Percentiles rank a stretch among this genome's conserved stretches.
phyloP scores from a whole-genome alignment of 1,140 invertebrate species.

The Brachionus paranguensis region DNA sequence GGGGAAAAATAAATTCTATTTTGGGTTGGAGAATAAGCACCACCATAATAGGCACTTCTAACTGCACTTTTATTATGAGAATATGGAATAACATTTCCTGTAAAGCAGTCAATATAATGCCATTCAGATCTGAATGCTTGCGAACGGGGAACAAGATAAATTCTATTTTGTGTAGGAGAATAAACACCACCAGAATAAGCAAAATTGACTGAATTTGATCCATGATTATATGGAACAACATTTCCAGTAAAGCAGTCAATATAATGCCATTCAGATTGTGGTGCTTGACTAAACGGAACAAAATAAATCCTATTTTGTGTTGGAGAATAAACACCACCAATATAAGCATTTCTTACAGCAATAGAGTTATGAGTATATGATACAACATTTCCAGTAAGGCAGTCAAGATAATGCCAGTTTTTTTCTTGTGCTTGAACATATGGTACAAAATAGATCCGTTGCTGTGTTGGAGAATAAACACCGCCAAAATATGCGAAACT shows the following conservation, averaged over 20 bases:
- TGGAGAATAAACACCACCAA: background rate
- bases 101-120: too few species aligned
- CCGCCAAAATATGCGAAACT: background rate
- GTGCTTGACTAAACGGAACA: too few species aligned
- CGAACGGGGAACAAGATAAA: background rate
- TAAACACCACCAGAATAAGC: too few species aligned
- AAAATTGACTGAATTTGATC: too few species aligned
- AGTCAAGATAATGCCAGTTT: background rate
- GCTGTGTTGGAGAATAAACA: background rate
- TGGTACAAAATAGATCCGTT: background rate
- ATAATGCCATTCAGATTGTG: too few species aligned
- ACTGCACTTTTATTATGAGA: background rate
- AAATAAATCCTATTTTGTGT: background rate
- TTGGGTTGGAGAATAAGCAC: background rate
- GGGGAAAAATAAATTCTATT: background rate
- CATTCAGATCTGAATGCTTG: background rate
- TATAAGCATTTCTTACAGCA: background rate
- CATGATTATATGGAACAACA: background rate
- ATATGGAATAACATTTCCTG: background rate
- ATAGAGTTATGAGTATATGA: background rate
- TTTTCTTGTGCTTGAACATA: background rate
- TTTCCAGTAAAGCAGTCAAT: background rate
- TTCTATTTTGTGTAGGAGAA: background rate
- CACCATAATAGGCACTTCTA: background rate
- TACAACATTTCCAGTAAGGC: background rate